phyloP scores from a whole-genome alignment of 2,797 vertebrate species.

The Pelochelys cantorii region DNA sequence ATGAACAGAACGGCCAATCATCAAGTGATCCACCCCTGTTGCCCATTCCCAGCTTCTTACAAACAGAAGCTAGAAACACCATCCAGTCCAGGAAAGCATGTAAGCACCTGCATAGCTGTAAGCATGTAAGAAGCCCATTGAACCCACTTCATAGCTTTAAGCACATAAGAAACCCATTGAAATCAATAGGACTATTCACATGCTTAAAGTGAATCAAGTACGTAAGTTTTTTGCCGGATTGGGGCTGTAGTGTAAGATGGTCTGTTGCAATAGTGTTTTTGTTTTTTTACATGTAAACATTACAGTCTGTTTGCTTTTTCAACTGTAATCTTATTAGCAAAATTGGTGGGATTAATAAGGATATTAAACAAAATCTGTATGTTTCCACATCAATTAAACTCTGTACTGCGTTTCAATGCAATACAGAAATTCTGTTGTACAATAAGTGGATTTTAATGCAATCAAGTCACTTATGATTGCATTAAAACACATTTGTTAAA shows the following conservation, averaged over 20 bases:
- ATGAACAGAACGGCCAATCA: too few species aligned
- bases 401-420: slow-evolving; percentile 69
- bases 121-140: slow-evolving; percentile 55
- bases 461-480: slow-evolving; percentile 74
- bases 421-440: slow-evolving; percentile 73
- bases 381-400: slow-evolving; percentile 80
- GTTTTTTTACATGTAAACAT: slow-evolving; percentile 21
- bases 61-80: too few species aligned
- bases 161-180: slow-evolving; percentile 50
- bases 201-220: not conserved
- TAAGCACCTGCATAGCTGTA: slow-evolving; percentile 54
- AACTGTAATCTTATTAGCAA: slow-evolving; percentile 80
- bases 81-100: slow-evolving; percentile 52
- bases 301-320: slow-evolving; percentile 57
- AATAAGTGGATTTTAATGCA: slow-evolving; percentile 76
- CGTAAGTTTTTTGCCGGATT: not conserved
- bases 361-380: slow-evolving; percentile 75
- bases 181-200: not conserved
- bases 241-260: slow-evolving; percentile 35
- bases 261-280: slow-evolving; percentile 9
- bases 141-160: slow-evolving; percentile 60
- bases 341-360: slow-evolving; percentile 79
- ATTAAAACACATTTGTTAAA: slow-evolving; percentile 70
- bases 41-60: too few species aligned
- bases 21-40: too few species aligned